Evolutionary conservation across 2,113 vertebrate genomes (phyloP), one percentile per base, ranked within the genome.

Genomic region (Solea solea): DNA sequence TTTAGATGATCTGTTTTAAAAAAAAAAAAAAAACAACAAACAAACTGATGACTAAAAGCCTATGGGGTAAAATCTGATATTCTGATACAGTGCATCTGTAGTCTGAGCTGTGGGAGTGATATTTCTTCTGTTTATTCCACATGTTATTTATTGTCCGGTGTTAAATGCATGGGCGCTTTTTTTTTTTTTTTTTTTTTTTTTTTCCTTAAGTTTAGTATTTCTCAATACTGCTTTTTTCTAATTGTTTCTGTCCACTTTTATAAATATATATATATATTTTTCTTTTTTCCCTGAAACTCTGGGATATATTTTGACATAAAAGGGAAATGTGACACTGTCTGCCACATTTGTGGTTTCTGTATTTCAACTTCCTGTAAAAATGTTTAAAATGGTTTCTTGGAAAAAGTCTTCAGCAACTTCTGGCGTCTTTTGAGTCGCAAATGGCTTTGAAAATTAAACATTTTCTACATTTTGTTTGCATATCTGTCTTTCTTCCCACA

Each of bases 121-220:
- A 15, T 44, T 73, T 72, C 49, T 61, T 69, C 51, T 69, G 60
- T 81, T 70, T 87, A 81, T 86, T 88, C 80, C 81, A 80, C 12
- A 3, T 58, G 39, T 83, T 87, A 91, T 91, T 90, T 91, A 91
- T 92, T 86, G 67, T 89, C 58, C 71, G 50, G 41, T 70, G 55
- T 71, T 80, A 74, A 69, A 71, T 49, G 55, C 69, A 12, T 46
- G 41, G 60, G 74, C 56, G 57, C 61, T 77, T 63, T n/a, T n/a
- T 55, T 3, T 9, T 51, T 2, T 25, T 53, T 2, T 64, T 51
- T 66, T 16, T 64, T 51, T 9, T 51, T 2, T 25, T 53, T 2
- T 64, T 51, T 66, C 15, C 61, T 51, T 6, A 62, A 54, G 12
- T 49, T 61, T 74, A 74, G 46, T 82, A 10, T 9, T 74, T 14